phyloP scores from a whole-genome alignment of 2,797 vertebrate species.

The Borostomias antarcticus region DNA sequence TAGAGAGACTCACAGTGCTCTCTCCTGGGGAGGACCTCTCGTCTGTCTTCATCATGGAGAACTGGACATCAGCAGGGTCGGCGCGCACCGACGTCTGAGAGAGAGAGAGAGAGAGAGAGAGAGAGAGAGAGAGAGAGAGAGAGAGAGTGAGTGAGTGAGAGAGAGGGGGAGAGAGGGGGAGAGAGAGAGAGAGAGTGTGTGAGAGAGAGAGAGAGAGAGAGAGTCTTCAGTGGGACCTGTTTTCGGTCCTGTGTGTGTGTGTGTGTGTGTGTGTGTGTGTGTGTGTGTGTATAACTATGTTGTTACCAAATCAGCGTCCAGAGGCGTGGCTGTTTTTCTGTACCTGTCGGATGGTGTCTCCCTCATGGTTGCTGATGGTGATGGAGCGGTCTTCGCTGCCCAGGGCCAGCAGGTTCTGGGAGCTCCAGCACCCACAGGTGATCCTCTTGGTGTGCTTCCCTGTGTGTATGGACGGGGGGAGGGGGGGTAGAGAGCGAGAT shows the following conservation, averaged over 20 bases:
- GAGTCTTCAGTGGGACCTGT: not conserved
- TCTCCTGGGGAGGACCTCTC: conserved; percentile 84
- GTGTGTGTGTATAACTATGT: too few species aligned
- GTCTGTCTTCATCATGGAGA: conserved; percentile 92
- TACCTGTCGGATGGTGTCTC: conserved; percentile 95
- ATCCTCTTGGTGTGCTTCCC: conserved; percentile 95
- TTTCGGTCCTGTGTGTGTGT: not conserved
- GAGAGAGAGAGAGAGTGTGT: not conserved
- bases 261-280: too few species aligned
- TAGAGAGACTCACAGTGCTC: conserved; percentile 84
- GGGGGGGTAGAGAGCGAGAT: too few species aligned
- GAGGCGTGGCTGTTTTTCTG: too few species aligned
- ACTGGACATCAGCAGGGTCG: conserved; percentile 89
- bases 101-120: conserved; percentile 31
- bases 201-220: not conserved
- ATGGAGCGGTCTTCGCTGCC: conserved; percentile 93
- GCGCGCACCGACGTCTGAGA: conserved; percentile 82
- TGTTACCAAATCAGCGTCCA: too few species aligned
- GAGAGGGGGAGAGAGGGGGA: not conserved
- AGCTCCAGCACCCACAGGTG: conserved; percentile 95
- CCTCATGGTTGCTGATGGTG: conserved; percentile 94
- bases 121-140: not conserved
- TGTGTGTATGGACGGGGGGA: too few species aligned
- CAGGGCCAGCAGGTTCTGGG: conserved; percentile 90
- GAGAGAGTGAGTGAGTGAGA: not conserved